phyloP scores from a whole-genome alignment of 2,113 vertebrate species.

The Panurus biarmicus region DNA sequence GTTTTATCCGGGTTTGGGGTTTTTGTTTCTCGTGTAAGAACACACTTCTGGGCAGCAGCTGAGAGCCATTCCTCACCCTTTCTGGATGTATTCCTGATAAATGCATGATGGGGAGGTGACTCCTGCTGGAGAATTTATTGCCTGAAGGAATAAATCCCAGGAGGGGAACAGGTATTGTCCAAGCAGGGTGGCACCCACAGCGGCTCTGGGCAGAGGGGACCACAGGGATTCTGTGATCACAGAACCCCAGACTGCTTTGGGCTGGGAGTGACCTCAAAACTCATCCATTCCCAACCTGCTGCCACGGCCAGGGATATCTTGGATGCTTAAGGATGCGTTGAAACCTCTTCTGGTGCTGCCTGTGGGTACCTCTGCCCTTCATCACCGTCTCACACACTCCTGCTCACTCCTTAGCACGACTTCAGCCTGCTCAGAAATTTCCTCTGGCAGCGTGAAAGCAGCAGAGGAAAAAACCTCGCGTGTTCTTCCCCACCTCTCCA shows the following conservation, averaged over 20 bases:
- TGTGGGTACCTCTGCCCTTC: neutral
- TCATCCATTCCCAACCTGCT: rapidly evolving
- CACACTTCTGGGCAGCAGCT: neutral
- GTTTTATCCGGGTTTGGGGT: neutral
- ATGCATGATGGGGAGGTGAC: neutral
- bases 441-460: neutral
- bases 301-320: rapidly evolving
- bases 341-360: neutral
- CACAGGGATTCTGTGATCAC: neutral
- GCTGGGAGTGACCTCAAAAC: neutral
- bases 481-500: neutral
- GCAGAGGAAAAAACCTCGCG: neutral
- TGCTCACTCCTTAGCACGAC: neutral
- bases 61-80: rapidly evolving
- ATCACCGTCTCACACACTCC: rapidly evolving
- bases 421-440: neutral
- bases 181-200: neutral
- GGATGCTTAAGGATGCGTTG: neutral
- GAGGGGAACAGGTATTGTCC: neutral
- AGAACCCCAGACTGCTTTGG: neutral
- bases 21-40: neutral
- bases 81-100: neutral
- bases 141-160: neutral
- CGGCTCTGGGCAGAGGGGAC: neutral
- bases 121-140: neutral